Percentiles rank a stretch among this genome's conserved stretches.
phyloP scores from a whole-genome alignment of 2,797 vertebrate species.

The Sebastes baramenuke region DNA sequence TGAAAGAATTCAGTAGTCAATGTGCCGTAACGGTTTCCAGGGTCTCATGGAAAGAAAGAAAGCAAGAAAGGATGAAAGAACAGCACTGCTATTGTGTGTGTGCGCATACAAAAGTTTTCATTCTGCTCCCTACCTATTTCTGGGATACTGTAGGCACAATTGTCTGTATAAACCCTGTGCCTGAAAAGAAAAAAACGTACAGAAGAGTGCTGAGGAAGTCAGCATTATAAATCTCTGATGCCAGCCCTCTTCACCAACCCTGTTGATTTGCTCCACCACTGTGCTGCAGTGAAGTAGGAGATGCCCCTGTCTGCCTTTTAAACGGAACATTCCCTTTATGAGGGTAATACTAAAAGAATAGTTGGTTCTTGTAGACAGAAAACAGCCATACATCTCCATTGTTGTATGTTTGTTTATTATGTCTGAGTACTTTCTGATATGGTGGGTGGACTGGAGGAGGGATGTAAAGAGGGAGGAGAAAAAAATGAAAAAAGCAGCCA shows the following conservation, averaged over 20 bases:
- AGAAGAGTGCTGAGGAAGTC: constrained; percentile 16
- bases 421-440: constrained; percentile 3
- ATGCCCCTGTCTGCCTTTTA: background rate
- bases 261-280: constrained; percentile 3
- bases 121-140: constrained; percentile 28
- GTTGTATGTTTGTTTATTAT: background rate
- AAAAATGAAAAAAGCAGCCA: constrained; percentile 3
- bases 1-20: background rate
- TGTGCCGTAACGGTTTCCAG: constrained; percentile 5
- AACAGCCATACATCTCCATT: background rate
- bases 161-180: constrained; percentile 16
- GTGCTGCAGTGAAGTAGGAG: constrained; percentile 4
- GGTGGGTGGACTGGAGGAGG: background rate
- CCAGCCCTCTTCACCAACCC: background rate
- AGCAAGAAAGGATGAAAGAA: constrained; percentile 26
- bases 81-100: constrained; percentile 12
- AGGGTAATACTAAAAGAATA: background rate
- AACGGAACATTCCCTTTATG: background rate
- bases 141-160: constrained; percentile 9
- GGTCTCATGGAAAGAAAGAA: constrained; percentile 10
- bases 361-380: background rate
- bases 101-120: constrained; percentile 1
- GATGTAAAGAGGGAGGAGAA: background rate
- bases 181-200: constrained; percentile 14
- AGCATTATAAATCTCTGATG: constrained; percentile 19